phyloP scores from a whole-genome alignment of 2,888 invertebrate genomes.

The Nomada goodeniana region DNA sequence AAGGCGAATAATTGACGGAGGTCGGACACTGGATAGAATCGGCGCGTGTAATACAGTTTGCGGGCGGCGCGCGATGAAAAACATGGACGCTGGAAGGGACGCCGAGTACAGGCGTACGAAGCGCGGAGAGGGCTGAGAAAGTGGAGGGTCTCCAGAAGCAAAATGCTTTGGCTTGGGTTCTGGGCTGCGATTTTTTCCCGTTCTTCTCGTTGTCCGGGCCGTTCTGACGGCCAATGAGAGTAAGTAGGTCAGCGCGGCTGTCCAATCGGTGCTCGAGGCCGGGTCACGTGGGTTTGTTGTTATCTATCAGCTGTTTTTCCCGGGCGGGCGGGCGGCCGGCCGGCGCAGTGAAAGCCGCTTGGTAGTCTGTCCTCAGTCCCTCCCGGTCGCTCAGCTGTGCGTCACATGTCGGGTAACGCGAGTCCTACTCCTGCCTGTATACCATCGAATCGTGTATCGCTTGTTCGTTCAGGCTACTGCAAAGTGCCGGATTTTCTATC shows the following conservation, averaged over 20 bases:
- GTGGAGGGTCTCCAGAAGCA: constrained; percentile 70
- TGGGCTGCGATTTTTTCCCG: constrained; percentile 71
- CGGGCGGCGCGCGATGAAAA: constrained; percentile 34
- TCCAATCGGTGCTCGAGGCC: constrained; percentile 84
- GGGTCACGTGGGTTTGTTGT: constrained; percentile 89
- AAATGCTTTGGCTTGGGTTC: constrained; percentile 69
- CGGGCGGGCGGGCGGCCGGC: constrained; percentile 81
- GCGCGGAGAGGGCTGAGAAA: constrained; percentile 49
- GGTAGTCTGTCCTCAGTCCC: constrained; percentile 77
- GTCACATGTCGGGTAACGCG: constrained; percentile 78
- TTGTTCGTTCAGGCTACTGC: constrained; percentile 50
- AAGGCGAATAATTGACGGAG: too few relatives aligned
- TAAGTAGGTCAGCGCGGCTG: constrained; percentile 86
- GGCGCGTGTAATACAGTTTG: constrained; percentile 6
- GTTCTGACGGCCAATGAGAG: constrained; percentile 83
- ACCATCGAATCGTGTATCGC: constrained; percentile 50
- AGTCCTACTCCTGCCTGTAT: constrained; percentile 65
- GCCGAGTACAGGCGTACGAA: constrained; percentile 59
- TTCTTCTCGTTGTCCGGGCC: constrained; percentile 74
- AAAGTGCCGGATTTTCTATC: constrained; percentile 42
- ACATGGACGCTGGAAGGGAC: constrained; percentile 57
- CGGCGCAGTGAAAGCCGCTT: constrained; percentile 82
- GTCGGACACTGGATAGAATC: too few relatives aligned
- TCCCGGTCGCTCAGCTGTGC: constrained; percentile 83
- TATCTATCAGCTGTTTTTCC: constrained; percentile 88